Percentiles rank a stretch among this genome's conserved stretches.
These are phyloP conservation scores for Percopsis transmontana DNA, from an alignment of 2,113 vertebrate species.

Conservation along the genomic window DNA sequence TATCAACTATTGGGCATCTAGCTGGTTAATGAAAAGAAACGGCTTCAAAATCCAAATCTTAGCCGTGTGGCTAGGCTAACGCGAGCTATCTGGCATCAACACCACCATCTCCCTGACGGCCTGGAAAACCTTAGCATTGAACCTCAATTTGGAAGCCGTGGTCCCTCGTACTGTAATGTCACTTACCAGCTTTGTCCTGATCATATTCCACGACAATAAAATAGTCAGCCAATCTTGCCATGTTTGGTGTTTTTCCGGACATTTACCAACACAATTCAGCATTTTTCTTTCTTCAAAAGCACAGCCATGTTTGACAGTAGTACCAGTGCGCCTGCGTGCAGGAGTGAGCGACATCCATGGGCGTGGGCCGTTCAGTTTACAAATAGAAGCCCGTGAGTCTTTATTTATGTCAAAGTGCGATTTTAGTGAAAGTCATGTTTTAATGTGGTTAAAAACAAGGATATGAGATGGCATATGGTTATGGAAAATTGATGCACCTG, in stretches of 20 bases:
- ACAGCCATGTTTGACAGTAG: conserved; percentile 94
- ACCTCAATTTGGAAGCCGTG: conserved; percentile 4
- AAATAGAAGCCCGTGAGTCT: conserved; percentile 52
- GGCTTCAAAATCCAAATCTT: conserved; percentile 37
- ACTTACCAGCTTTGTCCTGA: conserved; percentile 91
- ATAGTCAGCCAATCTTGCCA: conserved; percentile 95
- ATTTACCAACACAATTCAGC: conserved; percentile 84
- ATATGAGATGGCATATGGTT: too few species aligned
- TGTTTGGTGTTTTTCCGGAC: conserved; percentile 80
- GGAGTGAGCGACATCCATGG: conserved; percentile 65
- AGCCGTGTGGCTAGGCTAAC: conserved; percentile 67
- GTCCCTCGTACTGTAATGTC: conserved; percentile 6
- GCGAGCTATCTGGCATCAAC: conserved; percentile 66
- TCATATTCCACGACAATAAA: conserved; percentile 95
- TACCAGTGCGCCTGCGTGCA: conserved; percentile 86
- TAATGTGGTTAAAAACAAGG: too few species aligned
- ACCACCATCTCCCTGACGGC: conserved; percentile 66
- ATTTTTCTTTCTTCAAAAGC: conserved; percentile 86
- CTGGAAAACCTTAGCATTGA: conserved; percentile 57
- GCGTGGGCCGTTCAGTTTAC: conserved; percentile 77
- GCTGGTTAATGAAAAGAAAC: conserved; percentile 11
- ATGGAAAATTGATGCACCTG: too few species aligned
- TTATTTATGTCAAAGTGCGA: background rate
- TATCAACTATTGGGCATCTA: background rate
- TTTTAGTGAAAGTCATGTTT: too few species aligned